Conservation (phyloP, 2,113 vertebrate species). For the Chascanopsetta lugubris region DNA sequence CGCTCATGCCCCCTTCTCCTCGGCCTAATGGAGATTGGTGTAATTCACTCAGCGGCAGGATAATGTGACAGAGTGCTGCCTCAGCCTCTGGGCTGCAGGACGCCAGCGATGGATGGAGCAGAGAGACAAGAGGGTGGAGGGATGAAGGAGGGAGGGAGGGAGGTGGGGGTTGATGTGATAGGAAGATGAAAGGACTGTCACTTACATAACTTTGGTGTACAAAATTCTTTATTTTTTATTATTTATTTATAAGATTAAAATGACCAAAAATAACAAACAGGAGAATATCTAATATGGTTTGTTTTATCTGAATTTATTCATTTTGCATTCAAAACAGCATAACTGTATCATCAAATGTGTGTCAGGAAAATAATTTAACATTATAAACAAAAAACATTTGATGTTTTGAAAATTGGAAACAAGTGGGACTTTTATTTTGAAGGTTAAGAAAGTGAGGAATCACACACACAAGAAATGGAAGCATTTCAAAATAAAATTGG, state of each 20-base stretch:
- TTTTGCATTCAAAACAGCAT: no score
- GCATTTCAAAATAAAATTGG: no score
- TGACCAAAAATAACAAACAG: no score
- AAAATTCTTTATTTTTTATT: not conserved
- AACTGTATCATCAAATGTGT: no score
- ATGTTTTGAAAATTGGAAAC: not conserved
- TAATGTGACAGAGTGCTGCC: slow-evolving; percentile 79
- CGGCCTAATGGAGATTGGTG: slow-evolving; percentile 79
- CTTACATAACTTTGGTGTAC: slow-evolving; percentile 49
- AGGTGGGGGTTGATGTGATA: slow-evolving; percentile 24
- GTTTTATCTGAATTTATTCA: no score
- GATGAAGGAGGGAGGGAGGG: not conserved
- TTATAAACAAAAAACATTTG: no score
- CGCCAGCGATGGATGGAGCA: slow-evolving; percentile 36
- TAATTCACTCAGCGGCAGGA: slow-evolving; percentile 79
- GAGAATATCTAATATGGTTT: no score
- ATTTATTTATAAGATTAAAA: no score
- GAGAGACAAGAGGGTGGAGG: slow-evolving; percentile 28
- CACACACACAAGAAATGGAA: no score
- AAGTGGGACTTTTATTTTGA: no score
- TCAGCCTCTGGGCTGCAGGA: slow-evolving; percentile 74
- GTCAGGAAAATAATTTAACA: no score
- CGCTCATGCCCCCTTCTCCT: slow-evolving; percentile 63
- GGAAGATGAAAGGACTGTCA: slow-evolving; percentile 52
- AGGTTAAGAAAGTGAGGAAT: no score